These are phyloP conservation scores for Caenorhabditis brenneri DNA, from an alignment of 1,140 invertebrate species.

Conservation along the genomic window DNA sequence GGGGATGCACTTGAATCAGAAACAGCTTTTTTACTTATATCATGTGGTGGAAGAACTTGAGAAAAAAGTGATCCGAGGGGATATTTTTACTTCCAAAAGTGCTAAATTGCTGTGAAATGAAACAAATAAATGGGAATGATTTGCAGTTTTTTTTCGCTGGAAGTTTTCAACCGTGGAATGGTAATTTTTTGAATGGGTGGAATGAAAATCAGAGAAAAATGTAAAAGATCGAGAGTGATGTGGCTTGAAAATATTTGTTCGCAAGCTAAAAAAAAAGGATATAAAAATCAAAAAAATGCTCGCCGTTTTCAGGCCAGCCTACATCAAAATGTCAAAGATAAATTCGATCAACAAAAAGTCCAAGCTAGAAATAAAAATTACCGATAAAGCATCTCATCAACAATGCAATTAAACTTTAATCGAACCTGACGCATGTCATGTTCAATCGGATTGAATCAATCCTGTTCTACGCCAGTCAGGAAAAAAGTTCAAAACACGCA, in stretches of 20 bases:
- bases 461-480: background rate
- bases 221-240: too few species aligned
- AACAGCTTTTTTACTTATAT: conserved; percentile 5
- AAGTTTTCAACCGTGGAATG: too few species aligned
- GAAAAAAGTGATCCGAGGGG: background rate
- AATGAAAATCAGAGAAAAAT: too few species aligned
- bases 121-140: background rate
- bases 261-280: too few species aligned
- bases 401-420: background rate
- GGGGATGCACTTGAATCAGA: conserved; percentile 33
- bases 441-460: background rate
- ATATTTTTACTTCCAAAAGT: background rate
- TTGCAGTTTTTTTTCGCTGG: background rate
- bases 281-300: too few species aligned
- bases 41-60: background rate
- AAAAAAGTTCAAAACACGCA: background rate
- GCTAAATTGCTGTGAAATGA: background rate
- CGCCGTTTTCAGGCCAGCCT: too few species aligned
- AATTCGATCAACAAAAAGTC: background rate
- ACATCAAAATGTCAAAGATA: background rate
- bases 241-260: too few species aligned
- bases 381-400: background rate
- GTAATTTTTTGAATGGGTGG: too few species aligned
- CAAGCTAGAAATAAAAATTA: background rate
- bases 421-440: conserved; percentile 14